Evolutionary conservation across 1,140 invertebrate species (phyloP).

Genomic region (Branchinecta lynchi): DNA sequence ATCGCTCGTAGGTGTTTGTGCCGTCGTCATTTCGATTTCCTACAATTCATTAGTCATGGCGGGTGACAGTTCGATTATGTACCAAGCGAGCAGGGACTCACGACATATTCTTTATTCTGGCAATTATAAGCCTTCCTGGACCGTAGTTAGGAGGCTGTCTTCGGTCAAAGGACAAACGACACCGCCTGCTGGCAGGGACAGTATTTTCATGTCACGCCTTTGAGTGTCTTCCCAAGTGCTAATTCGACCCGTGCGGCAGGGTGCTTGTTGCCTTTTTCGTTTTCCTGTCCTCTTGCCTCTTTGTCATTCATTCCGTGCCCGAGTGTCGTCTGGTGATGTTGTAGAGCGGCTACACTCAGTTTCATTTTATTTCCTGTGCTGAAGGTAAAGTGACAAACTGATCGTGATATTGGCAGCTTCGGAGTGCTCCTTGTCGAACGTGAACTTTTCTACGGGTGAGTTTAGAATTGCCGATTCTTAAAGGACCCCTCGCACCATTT

Average conservation of each 20-base stretch:
- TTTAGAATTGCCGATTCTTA: too few relatives aligned
- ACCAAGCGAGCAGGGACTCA: background rate
- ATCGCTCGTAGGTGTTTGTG: background rate
- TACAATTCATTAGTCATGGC: background rate
- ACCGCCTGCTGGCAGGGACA: background rate
- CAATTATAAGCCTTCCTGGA: too few relatives aligned
- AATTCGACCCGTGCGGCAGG: background rate
- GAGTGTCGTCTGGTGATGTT: background rate
- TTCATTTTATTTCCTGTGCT: too few relatives aligned
- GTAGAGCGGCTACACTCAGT: too few relatives aligned
- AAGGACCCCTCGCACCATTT: too few relatives aligned
- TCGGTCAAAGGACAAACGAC: background rate
- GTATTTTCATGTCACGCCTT: background rate
- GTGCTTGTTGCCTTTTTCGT: background rate
- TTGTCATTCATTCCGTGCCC: background rate
- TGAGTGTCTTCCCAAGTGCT: background rate
- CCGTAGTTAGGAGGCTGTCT: too few relatives aligned
- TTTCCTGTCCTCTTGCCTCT: background rate
- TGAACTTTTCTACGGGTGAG: too few relatives aligned
- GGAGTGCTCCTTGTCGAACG: too few relatives aligned
- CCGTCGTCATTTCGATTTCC: conserved; percentile 5
- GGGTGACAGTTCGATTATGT: background rate
- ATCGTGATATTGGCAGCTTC: too few relatives aligned
- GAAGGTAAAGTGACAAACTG: too few relatives aligned
- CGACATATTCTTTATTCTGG: too few relatives aligned